Conservation (phyloP, 2,888 invertebrate species). For the Electrophaes corylata region DNA sequence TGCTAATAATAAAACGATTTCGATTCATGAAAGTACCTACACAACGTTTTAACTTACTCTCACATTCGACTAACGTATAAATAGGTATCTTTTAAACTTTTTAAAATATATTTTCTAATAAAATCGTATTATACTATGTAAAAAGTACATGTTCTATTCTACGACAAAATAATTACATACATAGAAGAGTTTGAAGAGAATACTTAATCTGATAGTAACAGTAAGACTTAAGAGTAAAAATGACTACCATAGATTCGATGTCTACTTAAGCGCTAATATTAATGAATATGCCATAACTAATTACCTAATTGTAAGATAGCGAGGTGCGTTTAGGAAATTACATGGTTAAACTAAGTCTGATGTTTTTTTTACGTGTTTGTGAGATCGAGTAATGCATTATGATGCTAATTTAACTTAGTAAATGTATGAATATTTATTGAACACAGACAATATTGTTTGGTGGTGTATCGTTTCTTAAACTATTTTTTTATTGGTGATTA, state of each 20-base stretch:
- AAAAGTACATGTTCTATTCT: conserved; percentile 82
- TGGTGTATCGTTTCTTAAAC: conserved; percentile 65
- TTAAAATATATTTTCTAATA: conserved; percentile 66
- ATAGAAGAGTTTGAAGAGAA: conserved; percentile 52
- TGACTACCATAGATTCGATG: conserved; percentile 49
- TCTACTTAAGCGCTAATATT: conserved; percentile 62
- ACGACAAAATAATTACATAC: conserved; percentile 68
- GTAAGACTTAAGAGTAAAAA: conserved; percentile 43
- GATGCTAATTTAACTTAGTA: conserved; percentile 39
- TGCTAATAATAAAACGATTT: conserved; percentile 16
- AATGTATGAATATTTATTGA: conserved; percentile 51
- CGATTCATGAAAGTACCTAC: conserved; percentile 23
- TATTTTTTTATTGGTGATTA: conserved; percentile 22
- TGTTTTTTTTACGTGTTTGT: conserved; percentile 13
- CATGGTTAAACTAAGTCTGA: conserved; percentile 29
- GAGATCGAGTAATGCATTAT: conserved; percentile 40
- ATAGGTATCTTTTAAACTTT: conserved; percentile 44
- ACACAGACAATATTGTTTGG: conserved; percentile 75
- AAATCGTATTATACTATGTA: conserved; percentile 70
- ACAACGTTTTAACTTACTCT: conserved; percentile 42
- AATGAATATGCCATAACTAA: conserved; percentile 41
- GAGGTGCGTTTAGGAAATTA: conserved; percentile 52
- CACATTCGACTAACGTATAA: conserved; percentile 41
- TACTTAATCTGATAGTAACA: conserved; percentile 50
- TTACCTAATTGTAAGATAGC: conserved; percentile 46